These are phyloP conservation scores for Mythimna impura DNA, from an alignment of 2,888 invertebrate genomes.

Conservation along the genomic window DNA sequence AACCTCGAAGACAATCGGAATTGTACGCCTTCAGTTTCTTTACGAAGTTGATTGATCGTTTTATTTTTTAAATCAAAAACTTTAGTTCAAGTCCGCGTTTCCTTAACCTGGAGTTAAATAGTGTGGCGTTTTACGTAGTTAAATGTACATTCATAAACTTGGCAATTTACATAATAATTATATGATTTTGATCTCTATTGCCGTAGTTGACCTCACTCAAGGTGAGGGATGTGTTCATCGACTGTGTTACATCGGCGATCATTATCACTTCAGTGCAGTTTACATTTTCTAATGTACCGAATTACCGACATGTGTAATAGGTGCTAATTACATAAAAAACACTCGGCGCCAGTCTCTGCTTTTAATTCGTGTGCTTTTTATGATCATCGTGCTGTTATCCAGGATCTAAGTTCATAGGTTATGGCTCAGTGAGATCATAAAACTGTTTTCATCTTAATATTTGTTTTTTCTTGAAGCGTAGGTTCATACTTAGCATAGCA, in stretches of 20 bases:
- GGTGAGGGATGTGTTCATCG: conserved; percentile 80
- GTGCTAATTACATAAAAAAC: conserved; percentile 69
- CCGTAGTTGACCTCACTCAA: conserved; percentile 79
- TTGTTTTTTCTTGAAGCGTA: no score
- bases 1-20: conserved; percentile 27
- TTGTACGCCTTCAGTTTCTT: conserved; percentile 10
- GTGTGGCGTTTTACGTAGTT: conserved; percentile 8
- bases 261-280: conserved; percentile 79
- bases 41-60: conserved; percentile 15
- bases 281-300: conserved; percentile 65
- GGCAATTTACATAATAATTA: conserved; percentile 51
- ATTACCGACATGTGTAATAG: conserved; percentile 60
- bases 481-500: not conserved
- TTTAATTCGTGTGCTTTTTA: conserved; percentile 57
- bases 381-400: conserved; percentile 53
- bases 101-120: conserved; percentile 1
- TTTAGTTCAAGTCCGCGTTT: not conserved
- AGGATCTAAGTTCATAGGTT: conserved; percentile 53
- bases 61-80: conserved; percentile 5
- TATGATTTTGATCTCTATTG: conserved; percentile 70
- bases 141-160: conserved; percentile 22
- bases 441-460: conserved; percentile 16
- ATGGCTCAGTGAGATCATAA: conserved; percentile 30
- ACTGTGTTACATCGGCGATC: conserved; percentile 72
- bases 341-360: conserved; percentile 68